Conservation (phyloP, 2,888 invertebrate genomes). For the Cephus pulcher region DNA sequence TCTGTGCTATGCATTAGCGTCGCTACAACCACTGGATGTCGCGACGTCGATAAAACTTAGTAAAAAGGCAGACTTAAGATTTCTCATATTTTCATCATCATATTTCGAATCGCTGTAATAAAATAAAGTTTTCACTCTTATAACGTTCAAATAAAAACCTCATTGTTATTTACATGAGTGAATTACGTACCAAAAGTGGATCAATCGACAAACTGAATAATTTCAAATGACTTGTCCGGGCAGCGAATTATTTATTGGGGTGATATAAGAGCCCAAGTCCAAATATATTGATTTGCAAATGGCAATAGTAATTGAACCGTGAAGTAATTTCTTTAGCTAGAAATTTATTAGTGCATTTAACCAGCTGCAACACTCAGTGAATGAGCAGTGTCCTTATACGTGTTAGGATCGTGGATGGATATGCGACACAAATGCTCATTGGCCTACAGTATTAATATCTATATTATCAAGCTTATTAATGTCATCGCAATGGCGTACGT, state of each 20-base stretch:
- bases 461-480: not conserved
- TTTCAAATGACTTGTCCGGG: not conserved
- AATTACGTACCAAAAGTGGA: not conserved
- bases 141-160: not conserved
- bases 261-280: not conserved
- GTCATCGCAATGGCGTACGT: not conserved
- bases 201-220: not conserved
- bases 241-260: not conserved
- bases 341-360: not conserved
- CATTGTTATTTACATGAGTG: not conserved
- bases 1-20: conserved; percentile 46
- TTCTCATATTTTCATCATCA: not conserved
- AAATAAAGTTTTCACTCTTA: not conserved
- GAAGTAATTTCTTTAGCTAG: not conserved
- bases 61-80: not conserved
- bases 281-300: not conserved
- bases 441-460: not conserved
- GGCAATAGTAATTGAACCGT: not conserved
- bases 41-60: conserved; percentile 11
- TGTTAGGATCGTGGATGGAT: not conserved
- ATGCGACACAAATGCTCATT: not conserved
- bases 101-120: not conserved
- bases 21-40: conserved; percentile 42
- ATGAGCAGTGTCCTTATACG: not conserved
- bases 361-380: too few species aligned